These are phyloP conservation scores for Stomatorhinus walkeri DNA, from an alignment of 2,797 vertebrate genomes.

Conservation along the genomic window DNA sequence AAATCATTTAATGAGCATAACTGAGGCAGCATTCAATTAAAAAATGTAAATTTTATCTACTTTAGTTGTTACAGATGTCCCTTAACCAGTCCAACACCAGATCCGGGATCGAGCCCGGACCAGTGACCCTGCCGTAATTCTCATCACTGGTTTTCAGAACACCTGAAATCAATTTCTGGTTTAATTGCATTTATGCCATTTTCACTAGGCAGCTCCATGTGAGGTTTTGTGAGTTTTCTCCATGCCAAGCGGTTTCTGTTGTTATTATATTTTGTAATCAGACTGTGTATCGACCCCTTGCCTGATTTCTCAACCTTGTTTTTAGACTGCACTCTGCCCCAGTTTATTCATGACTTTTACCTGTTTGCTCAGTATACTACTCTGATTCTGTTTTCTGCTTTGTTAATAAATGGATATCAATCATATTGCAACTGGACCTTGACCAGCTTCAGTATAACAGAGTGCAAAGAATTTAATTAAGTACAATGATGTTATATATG, in stretches of 20 bases:
- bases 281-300: neutral
- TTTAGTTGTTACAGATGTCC: neutral
- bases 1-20: conserved; percentile 39
- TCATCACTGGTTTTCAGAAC: neutral
- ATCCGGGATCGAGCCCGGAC: neutral
- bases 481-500: neutral
- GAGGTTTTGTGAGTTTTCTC: neutral
- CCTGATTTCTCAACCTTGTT: neutral
- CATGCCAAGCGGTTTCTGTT: neutral
- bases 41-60: conserved; percentile 10
- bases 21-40: conserved; percentile 30
- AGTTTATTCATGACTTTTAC: neutral
- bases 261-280: neutral
- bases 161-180: neutral
- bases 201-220: neutral
- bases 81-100: neutral
- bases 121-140: neutral
- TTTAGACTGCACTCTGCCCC: neutral
- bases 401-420: neutral
- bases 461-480: neutral
- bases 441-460: neutral
- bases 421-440: neutral
- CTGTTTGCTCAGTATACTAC: neutral
- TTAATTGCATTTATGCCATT: neutral
- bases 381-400: neutral